Conservation (phyloP, 2,113 vertebrate species). For the Ovibos moschatus region DNA sequence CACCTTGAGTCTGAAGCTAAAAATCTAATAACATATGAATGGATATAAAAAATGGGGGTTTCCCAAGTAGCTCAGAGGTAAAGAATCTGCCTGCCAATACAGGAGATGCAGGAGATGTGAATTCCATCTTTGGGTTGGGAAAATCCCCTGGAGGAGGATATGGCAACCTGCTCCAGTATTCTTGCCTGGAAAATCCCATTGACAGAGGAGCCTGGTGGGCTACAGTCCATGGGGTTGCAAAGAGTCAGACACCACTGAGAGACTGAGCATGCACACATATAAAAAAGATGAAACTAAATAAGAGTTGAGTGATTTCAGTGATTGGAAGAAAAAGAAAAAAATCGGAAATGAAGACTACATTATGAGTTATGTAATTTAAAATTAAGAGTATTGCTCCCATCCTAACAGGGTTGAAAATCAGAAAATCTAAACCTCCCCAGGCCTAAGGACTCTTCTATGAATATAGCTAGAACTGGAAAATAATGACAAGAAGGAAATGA, state of each 20-base stretch:
- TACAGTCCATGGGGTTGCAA: not conserved
- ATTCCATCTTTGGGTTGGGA: not conserved
- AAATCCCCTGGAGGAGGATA: not conserved
- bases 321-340: not conserved
- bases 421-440: not conserved
- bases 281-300: not conserved
- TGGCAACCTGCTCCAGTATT: not conserved
- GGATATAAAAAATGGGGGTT: not conserved
- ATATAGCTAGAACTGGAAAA: not conserved
- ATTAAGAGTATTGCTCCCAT: not conserved
- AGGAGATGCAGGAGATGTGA: not conserved
- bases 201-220: not conserved
- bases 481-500: not conserved
- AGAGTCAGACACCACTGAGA: not conserved
- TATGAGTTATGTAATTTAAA: not conserved
- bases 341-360: not conserved
- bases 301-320: not conserved
- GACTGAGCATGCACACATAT: not conserved
- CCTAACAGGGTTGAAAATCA: not conserved
- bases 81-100: not conserved
- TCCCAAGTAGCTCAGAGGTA: not conserved
- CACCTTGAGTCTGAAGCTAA: not conserved
- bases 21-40: slow-evolving; percentile 4
- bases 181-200: not conserved
- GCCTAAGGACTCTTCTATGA: not conserved